Evolutionary conservation across 2,113 vertebrate species (phyloP).

Genomic region (Hyperoodon ampullatus): DNA sequence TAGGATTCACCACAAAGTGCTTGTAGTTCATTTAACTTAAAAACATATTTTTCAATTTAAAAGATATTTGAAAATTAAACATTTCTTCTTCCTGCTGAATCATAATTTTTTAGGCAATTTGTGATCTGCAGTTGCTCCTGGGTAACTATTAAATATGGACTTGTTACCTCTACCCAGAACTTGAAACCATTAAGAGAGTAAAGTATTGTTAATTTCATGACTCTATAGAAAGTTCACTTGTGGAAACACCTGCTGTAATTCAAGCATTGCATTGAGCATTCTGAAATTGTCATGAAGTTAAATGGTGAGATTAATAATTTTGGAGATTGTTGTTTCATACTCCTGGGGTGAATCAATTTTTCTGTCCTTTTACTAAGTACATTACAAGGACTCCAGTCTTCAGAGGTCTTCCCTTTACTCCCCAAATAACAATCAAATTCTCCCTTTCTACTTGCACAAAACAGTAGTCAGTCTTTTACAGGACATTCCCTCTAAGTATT

Average conservation of each 20-base stretch:
- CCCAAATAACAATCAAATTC: background rate
- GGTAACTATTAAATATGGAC: background rate
- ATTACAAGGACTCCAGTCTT: background rate
- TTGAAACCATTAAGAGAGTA: background rate
- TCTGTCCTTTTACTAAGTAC: background rate
- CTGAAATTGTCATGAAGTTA: background rate
- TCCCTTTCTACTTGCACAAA: background rate
- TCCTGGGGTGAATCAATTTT: background rate
- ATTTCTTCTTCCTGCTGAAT: background rate
- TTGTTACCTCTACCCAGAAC: background rate
- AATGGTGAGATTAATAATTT: background rate
- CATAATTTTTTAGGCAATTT: background rate
- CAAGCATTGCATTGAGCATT: background rate
- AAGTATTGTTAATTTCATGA: background rate
- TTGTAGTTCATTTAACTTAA: background rate
- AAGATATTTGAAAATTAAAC: conserved; percentile 17
- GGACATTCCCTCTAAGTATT: background rate
- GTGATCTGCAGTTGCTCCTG: background rate
- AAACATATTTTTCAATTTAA: background rate
- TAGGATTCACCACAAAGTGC: background rate
- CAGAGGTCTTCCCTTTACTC: background rate
- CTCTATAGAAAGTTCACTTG: background rate
- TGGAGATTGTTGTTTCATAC: background rate
- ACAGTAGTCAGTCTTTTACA: background rate
- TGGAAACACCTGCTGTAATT: background rate